Base-by-base conservation (phyloP, 2,113 vertebrate species). In the Barnardius zonarius region DNA sequence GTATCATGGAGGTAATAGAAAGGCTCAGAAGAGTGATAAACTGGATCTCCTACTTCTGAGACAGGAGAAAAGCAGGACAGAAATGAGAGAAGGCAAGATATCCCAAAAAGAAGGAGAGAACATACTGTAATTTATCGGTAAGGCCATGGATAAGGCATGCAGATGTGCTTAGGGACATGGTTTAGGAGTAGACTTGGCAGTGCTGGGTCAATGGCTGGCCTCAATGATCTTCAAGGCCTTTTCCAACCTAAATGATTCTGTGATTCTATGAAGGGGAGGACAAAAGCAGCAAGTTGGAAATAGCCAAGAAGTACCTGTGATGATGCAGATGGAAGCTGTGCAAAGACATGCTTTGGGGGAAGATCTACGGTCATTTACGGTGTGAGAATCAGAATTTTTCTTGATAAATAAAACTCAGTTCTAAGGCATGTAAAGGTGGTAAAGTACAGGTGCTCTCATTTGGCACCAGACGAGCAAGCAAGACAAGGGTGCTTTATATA, bases 401-500 rank as follows among this genome's bases (percentile, higher is more conserved):
- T 57, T 43, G 28, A 39, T 63, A 49, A 79, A 73, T n/a, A 54
- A 49, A 57, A 66, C 31, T n/a, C 10, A 88, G 6, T 44, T 76
- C 43, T 87, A 59, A 69, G 46, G 54, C 27, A 55, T 5, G 46
- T 41, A 43, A 8, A 33, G 52, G 17, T 66, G 49, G 31, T 55
- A 44, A 68, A 86, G 59, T 13, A 37, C 1, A 31, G 54, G 51
- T 74, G 44, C 12, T 54, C 12, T 77, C 14, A 46, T 64, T 23
- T 37, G 43, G 18, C 66, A 78, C 20, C 37, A 43, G 66, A 20
- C 0, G 3, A 73, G 19, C 15, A 68, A 55, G 33, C 15, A 61
- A 74, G 86, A 24, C 0, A 3, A n/a, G 10, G 0, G 13, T 74
- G 54, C 13, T 72, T 75, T 37, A 11, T 15, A 13, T 0, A 43